Evolutionary conservation across 1,140 invertebrate species (phyloP), one percentile per base, ranked within the genome.

Genomic region (Sitobion miscanthi): DNA sequence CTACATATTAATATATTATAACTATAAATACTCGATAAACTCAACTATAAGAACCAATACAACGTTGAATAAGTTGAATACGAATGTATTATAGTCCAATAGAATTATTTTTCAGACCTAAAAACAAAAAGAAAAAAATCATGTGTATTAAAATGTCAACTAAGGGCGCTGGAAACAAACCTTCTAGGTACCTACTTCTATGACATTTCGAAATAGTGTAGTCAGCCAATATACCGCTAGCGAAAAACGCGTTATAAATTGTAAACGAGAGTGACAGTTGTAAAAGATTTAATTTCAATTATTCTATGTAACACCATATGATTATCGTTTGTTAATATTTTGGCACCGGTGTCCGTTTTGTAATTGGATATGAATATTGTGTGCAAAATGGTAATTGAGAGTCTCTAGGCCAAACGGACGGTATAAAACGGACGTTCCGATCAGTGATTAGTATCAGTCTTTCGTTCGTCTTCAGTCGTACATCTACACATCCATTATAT

Each of bases 241-340:
- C 30, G 62, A 1, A n/a, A 6, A 77, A 35, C n/a, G 14, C 30
- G 11, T 62, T 62, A 30, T 42, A 42, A 42, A 42, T 77, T 77
- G 62, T n/a, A n/a, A n/a, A n/a, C n/a, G 14, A 77, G 62, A 17
- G 62, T 77, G 62, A 77, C n/a, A 77, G 62, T n/a, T 77, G 17
- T 77, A 77, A 77, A 77, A 77, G 30, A 77, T 77, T n/a, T 77
- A 77, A 77, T 77, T 77, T 77, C 62, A 77, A 77, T 77, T 77
- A 77, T 77, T 38, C 35, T 83, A 83, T 83, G 35, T 85, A 42
- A 25, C 38, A 45, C 9, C 25, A 45, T 85, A 25, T 85, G 38
- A 30, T 45, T 85, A 85, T 85, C 9, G 83, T 85, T 85, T 45
- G 82, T 85, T 85, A 85, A 85, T 45, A 45, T 87, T 87, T 49